Evolutionary conservation across 2,888 invertebrate genomes (phyloP).

Genomic region (Cerastoderma edule): DNA sequence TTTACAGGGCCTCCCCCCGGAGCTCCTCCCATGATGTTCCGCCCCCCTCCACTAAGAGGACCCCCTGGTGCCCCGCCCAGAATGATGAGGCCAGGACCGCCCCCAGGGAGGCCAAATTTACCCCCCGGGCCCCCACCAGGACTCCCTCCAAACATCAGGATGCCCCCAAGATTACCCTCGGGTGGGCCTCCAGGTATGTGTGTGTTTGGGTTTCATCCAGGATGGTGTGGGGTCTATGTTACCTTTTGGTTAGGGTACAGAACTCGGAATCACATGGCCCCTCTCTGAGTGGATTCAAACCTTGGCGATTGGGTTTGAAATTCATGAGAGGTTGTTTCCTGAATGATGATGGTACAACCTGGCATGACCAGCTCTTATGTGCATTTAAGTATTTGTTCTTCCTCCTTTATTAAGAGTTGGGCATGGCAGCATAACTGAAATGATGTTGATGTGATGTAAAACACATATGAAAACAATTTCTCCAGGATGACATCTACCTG

Average conservation of each 20-base stretch:
- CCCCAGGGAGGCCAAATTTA: conserved; percentile 82
- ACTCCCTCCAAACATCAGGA: conserved; percentile 78
- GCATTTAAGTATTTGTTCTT: too few relatives aligned
- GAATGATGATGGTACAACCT: too few relatives aligned
- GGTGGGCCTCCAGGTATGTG: conserved; percentile 86
- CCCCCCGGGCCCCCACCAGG: conserved; percentile 83
- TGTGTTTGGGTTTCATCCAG: not conserved
- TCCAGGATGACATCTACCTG: too few relatives aligned
- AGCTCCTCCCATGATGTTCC: conserved; percentile 85
- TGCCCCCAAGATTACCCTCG: conserved; percentile 84
- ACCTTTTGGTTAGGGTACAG: not conserved
- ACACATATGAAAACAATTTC: too few relatives aligned
- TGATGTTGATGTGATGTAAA: too few relatives aligned
- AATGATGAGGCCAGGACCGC: conserved; percentile 82
- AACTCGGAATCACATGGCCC: too few relatives aligned
- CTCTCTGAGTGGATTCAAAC: too few relatives aligned
- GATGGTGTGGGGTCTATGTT: not conserved
- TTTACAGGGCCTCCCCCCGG: conserved; percentile 85
- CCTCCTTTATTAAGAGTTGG: too few relatives aligned
- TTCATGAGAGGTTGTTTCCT: too few relatives aligned
- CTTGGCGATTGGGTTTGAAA: too few relatives aligned
- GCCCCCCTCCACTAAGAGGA: conserved; percentile 76
- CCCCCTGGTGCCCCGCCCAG: conserved; percentile 80
- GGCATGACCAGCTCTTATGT: too few relatives aligned
- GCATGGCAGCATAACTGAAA: too few relatives aligned